phyloP scores from a whole-genome alignment of 2,797 vertebrate genomes.

The Onychomys leucogaster region DNA sequence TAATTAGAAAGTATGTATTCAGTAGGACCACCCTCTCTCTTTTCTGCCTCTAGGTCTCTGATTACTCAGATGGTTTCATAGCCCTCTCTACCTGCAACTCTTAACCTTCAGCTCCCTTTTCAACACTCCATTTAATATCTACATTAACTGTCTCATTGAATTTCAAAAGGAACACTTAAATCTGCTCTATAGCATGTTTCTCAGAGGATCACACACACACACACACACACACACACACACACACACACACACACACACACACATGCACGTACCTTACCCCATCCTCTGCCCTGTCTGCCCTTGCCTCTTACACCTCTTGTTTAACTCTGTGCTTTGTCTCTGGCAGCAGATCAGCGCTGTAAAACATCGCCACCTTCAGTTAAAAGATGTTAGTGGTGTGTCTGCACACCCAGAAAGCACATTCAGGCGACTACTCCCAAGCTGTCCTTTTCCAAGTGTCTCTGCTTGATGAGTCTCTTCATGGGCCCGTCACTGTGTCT shows the following conservation, averaged over 20 bases:
- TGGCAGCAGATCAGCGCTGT: constrained; percentile 75
- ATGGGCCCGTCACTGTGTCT: not conserved
- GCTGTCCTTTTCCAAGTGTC: not conserved
- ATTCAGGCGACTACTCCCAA: not conserved
- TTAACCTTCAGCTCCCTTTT: not conserved
- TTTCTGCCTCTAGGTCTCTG: not conserved
- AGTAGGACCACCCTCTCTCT: not conserved
- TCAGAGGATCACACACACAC: not conserved
- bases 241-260: not conserved
- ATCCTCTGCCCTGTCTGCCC: not conserved
- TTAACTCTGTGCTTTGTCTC: constrained; percentile 17
- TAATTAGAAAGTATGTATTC: not conserved
- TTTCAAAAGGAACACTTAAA: not conserved
- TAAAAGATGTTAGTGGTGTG: constrained; percentile 69
- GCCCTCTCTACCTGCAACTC: not conserved
- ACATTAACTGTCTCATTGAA: not conserved
- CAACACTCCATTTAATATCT: not conserved
- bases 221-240: not conserved
- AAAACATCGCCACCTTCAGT: constrained; percentile 87
- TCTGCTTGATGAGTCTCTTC: not conserved
- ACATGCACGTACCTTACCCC: too few species aligned
- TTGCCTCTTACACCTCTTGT: not conserved
- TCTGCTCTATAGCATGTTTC: not conserved
- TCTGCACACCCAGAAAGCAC: not conserved
- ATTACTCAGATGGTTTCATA: not conserved